A percentile compares a stretch with the other conserved stretches of the same genome.
Evolutionary conservation across 2,113 vertebrate genomes (phyloP).

Genomic region (Sula dactylatra): DNA sequence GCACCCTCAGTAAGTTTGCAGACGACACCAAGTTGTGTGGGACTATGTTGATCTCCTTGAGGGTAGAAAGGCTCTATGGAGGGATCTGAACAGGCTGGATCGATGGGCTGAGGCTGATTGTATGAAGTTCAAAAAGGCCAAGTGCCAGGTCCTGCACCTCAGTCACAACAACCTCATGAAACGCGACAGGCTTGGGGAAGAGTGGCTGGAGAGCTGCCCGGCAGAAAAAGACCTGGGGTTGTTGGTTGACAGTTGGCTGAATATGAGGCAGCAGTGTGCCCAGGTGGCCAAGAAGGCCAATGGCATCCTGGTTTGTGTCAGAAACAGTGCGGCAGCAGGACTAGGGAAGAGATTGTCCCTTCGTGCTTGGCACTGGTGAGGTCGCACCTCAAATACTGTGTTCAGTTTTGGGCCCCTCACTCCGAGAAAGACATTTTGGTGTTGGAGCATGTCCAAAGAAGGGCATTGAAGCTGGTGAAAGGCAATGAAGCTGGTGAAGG

Average conservation of each 20-base stretch:
- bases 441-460: background rate
- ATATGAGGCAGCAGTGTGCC: too few species aligned
- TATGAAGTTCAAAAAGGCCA: background rate
- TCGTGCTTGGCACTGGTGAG: too few species aligned
- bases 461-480: rapidly evolving
- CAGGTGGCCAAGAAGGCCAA: background rate
- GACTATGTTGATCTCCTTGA: background rate
- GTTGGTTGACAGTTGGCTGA: background rate
- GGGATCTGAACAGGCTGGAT: background rate
- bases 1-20: background rate
- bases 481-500: too few species aligned
- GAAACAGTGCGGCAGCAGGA: background rate
- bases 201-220: background rate
- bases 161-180: background rate
- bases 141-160: background rate
- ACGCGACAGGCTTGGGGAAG: background rate
- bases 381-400: too few species aligned
- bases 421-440: background rate
- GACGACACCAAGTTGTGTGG: rapidly evolving
- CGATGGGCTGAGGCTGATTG: rapidly evolving
- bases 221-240: too few species aligned
- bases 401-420: background rate
- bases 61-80: background rate
- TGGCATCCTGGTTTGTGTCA: background rate
- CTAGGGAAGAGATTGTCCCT: background rate